These are phyloP conservation scores for Macropodus opercularis DNA, from an alignment of 2,797 vertebrate genomes.

Conservation along the genomic window DNA sequence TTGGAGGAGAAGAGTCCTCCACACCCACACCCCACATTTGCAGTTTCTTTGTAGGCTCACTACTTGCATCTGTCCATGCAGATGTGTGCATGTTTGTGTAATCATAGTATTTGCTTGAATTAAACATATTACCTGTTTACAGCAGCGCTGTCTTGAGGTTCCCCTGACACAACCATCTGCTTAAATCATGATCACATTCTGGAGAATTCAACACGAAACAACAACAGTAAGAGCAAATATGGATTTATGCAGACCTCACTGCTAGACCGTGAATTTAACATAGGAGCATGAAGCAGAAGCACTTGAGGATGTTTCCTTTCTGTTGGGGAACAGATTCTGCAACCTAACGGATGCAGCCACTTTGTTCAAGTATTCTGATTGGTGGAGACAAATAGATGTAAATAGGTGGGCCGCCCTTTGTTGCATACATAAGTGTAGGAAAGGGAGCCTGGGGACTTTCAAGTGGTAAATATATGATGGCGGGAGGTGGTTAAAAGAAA, in stretches of 20 bases:
- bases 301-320: slow-evolving; percentile 50
- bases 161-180: slow-evolving; percentile 31
- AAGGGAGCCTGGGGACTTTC: slow-evolving; percentile 59
- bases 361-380: slow-evolving; percentile 68
- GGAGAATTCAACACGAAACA: slow-evolving; percentile 26
- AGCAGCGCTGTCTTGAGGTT: slow-evolving; percentile 17
- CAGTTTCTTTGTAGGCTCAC: not conserved
- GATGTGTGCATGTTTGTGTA: slow-evolving; percentile 37
- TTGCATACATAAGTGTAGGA: slow-evolving; percentile 64
- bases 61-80: not conserved
- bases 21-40: not conserved
- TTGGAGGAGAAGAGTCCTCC: not conserved
- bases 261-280: slow-evolving; percentile 74
- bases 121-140: slow-evolving; percentile 41
- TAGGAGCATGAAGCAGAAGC: slow-evolving; percentile 55
- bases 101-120: slow-evolving; percentile 55
- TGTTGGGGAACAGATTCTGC: slow-evolving; percentile 57
- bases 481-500: slow-evolving; percentile 51
- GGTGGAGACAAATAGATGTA: slow-evolving; percentile 68
- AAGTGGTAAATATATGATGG: slow-evolving; percentile 60
- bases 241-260: slow-evolving; percentile 35
- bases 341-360: slow-evolving; percentile 65
- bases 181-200: slow-evolving; percentile 60
- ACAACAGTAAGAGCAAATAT: slow-evolving; percentile 22
- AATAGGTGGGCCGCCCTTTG: slow-evolving; percentile 44